Base-by-base conservation (phyloP, 2,888 invertebrate genomes). In the Poecilus cupreus region DNA sequence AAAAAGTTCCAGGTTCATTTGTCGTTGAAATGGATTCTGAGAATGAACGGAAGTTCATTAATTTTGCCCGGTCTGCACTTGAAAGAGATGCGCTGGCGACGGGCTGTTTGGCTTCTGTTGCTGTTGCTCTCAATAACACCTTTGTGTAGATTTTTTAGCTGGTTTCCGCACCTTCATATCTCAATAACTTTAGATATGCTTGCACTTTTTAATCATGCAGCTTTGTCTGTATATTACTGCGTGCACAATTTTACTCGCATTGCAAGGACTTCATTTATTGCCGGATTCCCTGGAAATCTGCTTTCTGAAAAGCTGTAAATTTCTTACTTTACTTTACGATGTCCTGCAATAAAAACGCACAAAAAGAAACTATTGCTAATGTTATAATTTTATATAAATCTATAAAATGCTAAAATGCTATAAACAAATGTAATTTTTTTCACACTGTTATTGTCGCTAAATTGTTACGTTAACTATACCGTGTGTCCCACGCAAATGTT, bases 21-120 rank as follows among this genome's bases (percentile, higher is more conserved):
- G 76, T 64, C 24, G 60, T 16, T 60, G 77, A 13, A 77, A 64
- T 78, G 78, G 64, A 78, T 78, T 78, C 78, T 46, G 64, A 43
- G 78, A 78, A 74, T 60, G 57, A 46, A 39, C 54, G 43, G 77
- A 60, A 77, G 57, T 60, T 60, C 78, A 78, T 78, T 78, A 78
- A 64, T 78, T 74, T 68, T 37, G 60, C 60, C 26, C 60, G 60
- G 43, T n/a, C n/a, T 26, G 60, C 60, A 60, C 60, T 60, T 60
- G 60, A 60, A 60, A 60, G 60, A 22, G 54, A 54, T 54, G 22
- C 60, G 37, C 26, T 68, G 64, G 10, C 18, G n/a, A n/a, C 11
- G 22, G 26, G 11, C 24, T 60, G 60, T 26, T 60, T 68, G 64
- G 64, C 64, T 68, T 68, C n/a, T 60, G 60, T 24, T 60, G 60